phyloP scores from a whole-genome alignment of 2,797 vertebrate species.

The Holocentrus rufus region DNA sequence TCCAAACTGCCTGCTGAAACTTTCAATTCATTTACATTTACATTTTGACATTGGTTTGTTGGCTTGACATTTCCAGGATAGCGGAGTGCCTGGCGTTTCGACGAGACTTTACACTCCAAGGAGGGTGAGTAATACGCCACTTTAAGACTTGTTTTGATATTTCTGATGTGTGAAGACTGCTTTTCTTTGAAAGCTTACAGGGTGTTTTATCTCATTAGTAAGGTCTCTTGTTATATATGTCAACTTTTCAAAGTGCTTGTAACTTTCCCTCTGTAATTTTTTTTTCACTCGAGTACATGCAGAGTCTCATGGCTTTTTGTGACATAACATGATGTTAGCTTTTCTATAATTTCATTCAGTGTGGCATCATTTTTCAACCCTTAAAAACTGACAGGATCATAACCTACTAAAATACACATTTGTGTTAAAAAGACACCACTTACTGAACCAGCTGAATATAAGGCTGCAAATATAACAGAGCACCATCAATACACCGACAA shows the following conservation, averaged over 20 bases:
- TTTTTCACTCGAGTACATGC: no score
- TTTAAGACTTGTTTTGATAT: slow-evolving; percentile 42
- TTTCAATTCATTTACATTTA: slow-evolving; percentile 61
- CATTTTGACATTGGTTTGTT: slow-evolving; percentile 50
- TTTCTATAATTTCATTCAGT: not conserved
- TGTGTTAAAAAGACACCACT: not conserved
- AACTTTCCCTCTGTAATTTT: not conserved
- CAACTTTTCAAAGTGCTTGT: not conserved
- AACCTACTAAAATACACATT: not conserved
- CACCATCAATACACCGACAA: no score
- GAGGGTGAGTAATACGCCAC: slow-evolving; percentile 39
- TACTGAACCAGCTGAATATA: not conserved
- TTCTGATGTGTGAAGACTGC: slow-evolving; percentile 34
- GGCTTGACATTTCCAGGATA: slow-evolving; percentile 61
- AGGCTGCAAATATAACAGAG: not conserved
- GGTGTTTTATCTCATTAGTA: slow-evolving; percentile 20
- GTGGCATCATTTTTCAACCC: not conserved
- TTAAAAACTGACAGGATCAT: not conserved
- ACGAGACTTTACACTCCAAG: slow-evolving; percentile 41
- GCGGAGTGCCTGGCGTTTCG: slow-evolving; percentile 40
- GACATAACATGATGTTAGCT: not conserved
- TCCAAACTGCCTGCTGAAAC: slow-evolving; percentile 45
- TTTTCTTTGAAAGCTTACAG: slow-evolving; percentile 29
- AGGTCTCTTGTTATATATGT: slow-evolving; percentile 21
- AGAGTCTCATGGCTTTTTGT: no score